Evolutionary conservation across 2,113 vertebrate genomes (phyloP).

Genomic region (Peromyscus californicus): DNA sequence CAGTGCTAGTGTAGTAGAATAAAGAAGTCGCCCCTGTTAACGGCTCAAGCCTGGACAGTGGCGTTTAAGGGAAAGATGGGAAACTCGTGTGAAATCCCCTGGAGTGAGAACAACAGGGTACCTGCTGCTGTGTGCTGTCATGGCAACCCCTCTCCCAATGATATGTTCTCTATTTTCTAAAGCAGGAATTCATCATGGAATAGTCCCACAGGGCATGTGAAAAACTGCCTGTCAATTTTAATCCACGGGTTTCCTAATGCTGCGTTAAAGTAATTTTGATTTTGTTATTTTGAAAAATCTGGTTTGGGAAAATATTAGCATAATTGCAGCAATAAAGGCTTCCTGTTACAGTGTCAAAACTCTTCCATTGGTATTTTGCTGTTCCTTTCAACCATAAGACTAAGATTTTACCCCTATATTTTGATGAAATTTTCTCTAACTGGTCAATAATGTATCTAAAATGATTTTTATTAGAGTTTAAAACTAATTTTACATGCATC

Average conservation of each 20-base stretch:
- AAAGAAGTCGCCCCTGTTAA: slow-evolving; percentile 37
- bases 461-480: slow-evolving; percentile 21
- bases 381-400: background rate
- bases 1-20: slow-evolving; percentile 29
- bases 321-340: background rate
- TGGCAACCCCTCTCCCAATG: slow-evolving; percentile 24
- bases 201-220: background rate
- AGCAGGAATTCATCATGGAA: background rate
- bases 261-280: background rate
- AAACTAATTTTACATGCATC: slow-evolving; percentile 9
- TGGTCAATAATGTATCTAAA: slow-evolving; percentile 32
- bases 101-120: background rate
- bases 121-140: slow-evolving; percentile 1
- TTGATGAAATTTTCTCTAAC: background rate
- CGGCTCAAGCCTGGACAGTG: background rate
- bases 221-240: slow-evolving; percentile 27
- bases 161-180: slow-evolving; percentile 51
- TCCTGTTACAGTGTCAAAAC: background rate
- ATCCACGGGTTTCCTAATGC: background rate
- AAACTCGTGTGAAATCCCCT: slow-evolving; percentile 11
- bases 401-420: background rate
- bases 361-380: background rate
- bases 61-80: slow-evolving; percentile 13
- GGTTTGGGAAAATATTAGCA: background rate
- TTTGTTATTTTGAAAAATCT: background rate